A percentile compares a stretch with the other conserved stretches of the same genome.
Evolutionary conservation across 1,140 invertebrate species (phyloP).

Genomic region (Copidosoma floridanum): DNA sequence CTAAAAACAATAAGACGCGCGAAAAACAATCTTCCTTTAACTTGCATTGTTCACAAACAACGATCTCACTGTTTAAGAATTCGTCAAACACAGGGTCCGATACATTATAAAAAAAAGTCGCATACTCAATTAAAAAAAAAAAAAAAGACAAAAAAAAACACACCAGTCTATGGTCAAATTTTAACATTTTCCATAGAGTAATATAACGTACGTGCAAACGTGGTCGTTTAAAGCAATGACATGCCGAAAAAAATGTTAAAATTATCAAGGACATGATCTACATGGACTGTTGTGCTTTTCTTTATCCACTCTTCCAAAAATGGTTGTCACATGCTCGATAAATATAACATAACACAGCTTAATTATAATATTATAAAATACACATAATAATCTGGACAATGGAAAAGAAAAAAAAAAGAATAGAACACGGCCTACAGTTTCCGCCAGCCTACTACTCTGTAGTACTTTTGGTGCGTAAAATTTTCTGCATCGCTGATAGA

Average conservation of each 20-base stretch:
- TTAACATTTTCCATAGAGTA: not conserved
- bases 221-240: too few relatives aligned
- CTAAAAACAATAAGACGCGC: not conserved
- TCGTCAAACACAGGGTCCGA: conserved; percentile 1
- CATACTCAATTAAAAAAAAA: conserved; percentile 7
- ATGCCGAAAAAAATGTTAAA: too few relatives aligned
- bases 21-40: conserved; percentile 1
- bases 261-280: not conserved
- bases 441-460: conserved; percentile 17
- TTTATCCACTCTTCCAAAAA: not conserved
- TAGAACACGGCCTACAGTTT: conserved; percentile 6
- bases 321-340: conserved; percentile 14
- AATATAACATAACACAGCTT: conserved; percentile 1
- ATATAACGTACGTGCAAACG: not conserved
- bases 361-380: conserved; percentile 7
- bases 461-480: conserved; percentile 23
- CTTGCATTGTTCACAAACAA: not conserved
- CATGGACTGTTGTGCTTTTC: not conserved
- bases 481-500: conserved; percentile 12
- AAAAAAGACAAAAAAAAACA: too few relatives aligned
- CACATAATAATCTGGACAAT: conserved; percentile 14
- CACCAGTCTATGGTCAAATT: too few relatives aligned
- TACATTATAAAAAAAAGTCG: conserved; percentile 5
- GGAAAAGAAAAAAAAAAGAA: conserved; percentile 16
- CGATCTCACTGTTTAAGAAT: conserved; percentile 6